Conservation (phyloP, 2,888 invertebrate genomes). For the Andrena chrysosceles region DNA sequence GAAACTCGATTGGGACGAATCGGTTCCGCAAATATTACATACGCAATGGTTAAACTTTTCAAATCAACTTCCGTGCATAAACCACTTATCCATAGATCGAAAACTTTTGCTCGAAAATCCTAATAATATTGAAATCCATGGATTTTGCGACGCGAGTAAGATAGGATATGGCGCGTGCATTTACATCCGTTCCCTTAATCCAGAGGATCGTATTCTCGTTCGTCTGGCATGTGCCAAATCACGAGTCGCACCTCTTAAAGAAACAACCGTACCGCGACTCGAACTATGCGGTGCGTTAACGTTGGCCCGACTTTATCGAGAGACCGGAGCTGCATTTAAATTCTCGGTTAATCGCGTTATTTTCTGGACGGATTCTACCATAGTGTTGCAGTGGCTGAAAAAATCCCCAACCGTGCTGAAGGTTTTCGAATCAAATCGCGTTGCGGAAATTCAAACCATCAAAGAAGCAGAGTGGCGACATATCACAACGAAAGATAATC, state of each 20-base stretch:
- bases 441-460: constrained; percentile 9
- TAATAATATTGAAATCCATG: constrained; percentile 34
- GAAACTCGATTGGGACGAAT: too few relatives aligned
- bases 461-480: background rate
- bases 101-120: constrained; percentile 43
- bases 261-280: background rate
- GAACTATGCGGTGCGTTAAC: constrained; percentile 25
- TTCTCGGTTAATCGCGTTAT: background rate
- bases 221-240: constrained; percentile 33
- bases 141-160: constrained; percentile 36
- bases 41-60: constrained; percentile 17
- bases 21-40: too few relatives aligned
- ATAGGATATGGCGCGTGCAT: constrained; percentile 19
- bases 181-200: background rate
- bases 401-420: constrained; percentile 3
- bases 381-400: constrained; percentile 1
- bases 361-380: constrained; percentile 14
- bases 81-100: constrained; percentile 28
- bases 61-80: constrained; percentile 29
- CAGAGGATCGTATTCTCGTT: background rate
- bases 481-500: constrained; percentile 15
- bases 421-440: constrained; percentile 17
- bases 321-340: background rate
- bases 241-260: constrained; percentile 28
- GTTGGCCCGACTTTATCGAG: background rate